Base-by-base conservation (phyloP, 2,113 vertebrate genomes). In the Ophthalmotilapia sp. region DNA sequence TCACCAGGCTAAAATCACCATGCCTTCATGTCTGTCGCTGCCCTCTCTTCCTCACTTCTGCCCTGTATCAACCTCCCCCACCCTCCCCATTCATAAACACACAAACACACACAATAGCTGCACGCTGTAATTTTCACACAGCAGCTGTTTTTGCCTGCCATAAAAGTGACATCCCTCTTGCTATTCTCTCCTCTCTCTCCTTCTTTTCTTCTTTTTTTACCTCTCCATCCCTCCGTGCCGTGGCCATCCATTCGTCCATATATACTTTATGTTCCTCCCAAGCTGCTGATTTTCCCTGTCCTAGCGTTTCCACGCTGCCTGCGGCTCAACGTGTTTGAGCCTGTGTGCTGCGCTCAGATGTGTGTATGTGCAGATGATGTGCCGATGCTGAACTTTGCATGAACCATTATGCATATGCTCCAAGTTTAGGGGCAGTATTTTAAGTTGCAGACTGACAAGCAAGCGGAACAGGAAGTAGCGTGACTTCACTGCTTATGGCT, bases 61-160 rank as follows among this genome's bases (percentile, higher is more conserved):
- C 53, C 21, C 86, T 33, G 54, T 7, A 26, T 10, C 9, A 15
- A 29, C 8, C 38, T 0, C 19, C 62, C 65, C 12, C 33, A 38
- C 55, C 8, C 11, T 1, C n/a, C 79, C 68, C 3, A 54, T 47
- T 60, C 38, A 13, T 13, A 55, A 9, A 38, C 81, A 82, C 83
- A 60, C 84, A 81, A 21, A 82, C 26, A 82, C 9, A 70, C 87
- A 56, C 17, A 14, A 82, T 84, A 77, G 79, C 87, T 85, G 80
- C 80, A 82, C 65, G 58, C 36, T 85, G 81, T 83, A 82, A 93
- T 92, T 93, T 93, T 85, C 91, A 88, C 86, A 29, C 81, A 89
- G 92, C 92, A 94, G 89, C 92, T 94, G 90, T 90, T 93, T 90
- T 84, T 54, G 80, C 65, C 62, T 73, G 79, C 86, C 83, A 85